A percentile compares a stretch with the other conserved stretches of the same genome.
Conservation (phyloP, 23 tunicate genomes). For the Ciona savignyi region DNA sequence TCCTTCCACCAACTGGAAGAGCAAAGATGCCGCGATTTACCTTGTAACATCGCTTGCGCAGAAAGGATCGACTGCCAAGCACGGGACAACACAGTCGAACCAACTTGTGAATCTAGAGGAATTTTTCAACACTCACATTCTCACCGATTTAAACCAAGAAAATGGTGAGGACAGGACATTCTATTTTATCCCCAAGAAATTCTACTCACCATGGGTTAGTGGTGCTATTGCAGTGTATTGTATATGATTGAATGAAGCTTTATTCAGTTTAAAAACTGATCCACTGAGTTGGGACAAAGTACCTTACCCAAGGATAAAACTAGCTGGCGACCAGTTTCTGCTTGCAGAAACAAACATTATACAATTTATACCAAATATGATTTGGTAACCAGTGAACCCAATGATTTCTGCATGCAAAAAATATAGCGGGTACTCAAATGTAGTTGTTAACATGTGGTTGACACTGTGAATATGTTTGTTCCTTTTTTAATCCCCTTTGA, state of each 20-base stretch:
- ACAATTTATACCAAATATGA: too few relatives aligned
- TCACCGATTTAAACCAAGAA: constrained; percentile 33
- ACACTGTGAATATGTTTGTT: too few relatives aligned
- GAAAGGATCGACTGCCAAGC: constrained; percentile 79
- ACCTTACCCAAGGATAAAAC: too few relatives aligned
- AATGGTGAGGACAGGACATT: too few relatives aligned
- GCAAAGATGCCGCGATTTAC: constrained; percentile 92
- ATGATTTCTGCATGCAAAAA: not conserved
- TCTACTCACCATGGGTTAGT: not conserved
- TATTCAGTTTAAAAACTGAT: not conserved
- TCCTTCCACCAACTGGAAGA: constrained; percentile 55
- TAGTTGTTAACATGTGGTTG: too few relatives aligned
- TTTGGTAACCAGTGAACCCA: not conserved
- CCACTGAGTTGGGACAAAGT: not conserved
- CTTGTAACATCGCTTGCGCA: constrained; percentile 90
- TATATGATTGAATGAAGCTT: too few relatives aligned
- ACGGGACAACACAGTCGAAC: constrained; percentile 77
- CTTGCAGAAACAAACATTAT: too few relatives aligned
- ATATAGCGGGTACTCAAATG: too few relatives aligned
- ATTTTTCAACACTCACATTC: constrained; percentile 54
- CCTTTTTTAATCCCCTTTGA: too few relatives aligned
- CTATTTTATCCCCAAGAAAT: too few relatives aligned
- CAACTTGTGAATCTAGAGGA: constrained; percentile 70
- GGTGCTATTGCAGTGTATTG: too few relatives aligned
- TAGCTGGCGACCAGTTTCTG: too few relatives aligned